Evolutionary conservation across 1,140 invertebrate species (phyloP).

Genomic region (Catajapyx aquilonaris): DNA sequence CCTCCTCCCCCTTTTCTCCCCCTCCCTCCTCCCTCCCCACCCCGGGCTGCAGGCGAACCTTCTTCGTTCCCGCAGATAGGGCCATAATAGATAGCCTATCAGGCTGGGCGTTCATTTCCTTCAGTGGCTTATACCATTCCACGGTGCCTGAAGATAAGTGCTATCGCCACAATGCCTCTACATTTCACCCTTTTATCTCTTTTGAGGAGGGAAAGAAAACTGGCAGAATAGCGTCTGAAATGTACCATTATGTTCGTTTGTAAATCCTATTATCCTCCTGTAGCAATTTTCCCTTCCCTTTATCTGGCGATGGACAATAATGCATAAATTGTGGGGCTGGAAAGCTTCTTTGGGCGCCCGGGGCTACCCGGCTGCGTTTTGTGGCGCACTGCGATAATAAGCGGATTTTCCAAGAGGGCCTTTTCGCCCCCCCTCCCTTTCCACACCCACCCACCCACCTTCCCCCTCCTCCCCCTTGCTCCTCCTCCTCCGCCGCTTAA

Average conservation of each 20-base stretch:
- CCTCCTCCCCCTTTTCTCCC: background rate
- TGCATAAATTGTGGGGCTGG: slow-evolving; percentile 9
- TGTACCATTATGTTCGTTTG: slow-evolving; percentile 9
- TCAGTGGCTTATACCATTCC: slow-evolving; percentile 5
- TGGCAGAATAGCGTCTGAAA: slow-evolving; percentile 2
- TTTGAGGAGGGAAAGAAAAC: slow-evolving; percentile 8
- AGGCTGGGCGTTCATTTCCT: slow-evolving; percentile 7
- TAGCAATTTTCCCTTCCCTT: slow-evolving; percentile 5
- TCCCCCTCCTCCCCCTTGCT: background rate
- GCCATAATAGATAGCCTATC: slow-evolving; percentile 9
- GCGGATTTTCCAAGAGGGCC: background rate
- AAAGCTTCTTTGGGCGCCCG: background rate
- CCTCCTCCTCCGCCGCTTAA: too few relatives aligned
- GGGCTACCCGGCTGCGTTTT: background rate
- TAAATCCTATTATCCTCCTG: slow-evolving; percentile 9
- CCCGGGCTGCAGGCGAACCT: background rate
- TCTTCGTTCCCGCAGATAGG: slow-evolving; percentile 2
- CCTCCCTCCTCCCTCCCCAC: background rate
- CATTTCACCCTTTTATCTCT: slow-evolving; percentile 10
- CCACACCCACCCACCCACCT: background rate
- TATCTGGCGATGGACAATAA: slow-evolving; percentile 8
- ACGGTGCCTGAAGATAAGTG: slow-evolving; percentile 7
- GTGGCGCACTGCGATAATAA: background rate
- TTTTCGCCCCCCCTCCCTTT: slow-evolving; percentile 11
- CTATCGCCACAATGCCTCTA: slow-evolving; percentile 9